Conservation (phyloP, 2,797 vertebrate genomes). For the Sebastolobus alascanus region DNA sequence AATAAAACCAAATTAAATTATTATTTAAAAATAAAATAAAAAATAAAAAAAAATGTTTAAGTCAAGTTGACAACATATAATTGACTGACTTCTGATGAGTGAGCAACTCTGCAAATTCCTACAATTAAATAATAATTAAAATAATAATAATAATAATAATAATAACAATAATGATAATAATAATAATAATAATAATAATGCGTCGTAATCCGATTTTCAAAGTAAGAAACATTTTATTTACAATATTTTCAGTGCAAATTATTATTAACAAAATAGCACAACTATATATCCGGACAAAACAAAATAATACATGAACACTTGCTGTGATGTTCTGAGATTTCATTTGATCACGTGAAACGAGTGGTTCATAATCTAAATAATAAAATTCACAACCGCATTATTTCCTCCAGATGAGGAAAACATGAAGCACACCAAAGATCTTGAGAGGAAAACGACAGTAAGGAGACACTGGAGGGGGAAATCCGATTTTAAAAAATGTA, state of each 20-base stretch:
- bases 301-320: conserved; percentile 75
- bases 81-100: background rate
- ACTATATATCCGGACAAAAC: conserved; percentile 69
- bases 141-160: too few relatives aligned
- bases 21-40: background rate
- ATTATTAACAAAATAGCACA: conserved; percentile 88
- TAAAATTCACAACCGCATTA: conserved; percentile 73
- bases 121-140: background rate
- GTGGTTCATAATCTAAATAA: conserved; percentile 77
- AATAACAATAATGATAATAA: conserved; percentile 10
- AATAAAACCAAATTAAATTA: background rate
- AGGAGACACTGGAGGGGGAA: conserved; percentile 16
- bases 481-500: background rate
- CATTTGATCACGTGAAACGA: conserved; percentile 65
- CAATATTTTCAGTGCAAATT: conserved; percentile 91
- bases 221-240: conserved; percentile 97
- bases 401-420: conserved; percentile 58
- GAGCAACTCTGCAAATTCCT: background rate
- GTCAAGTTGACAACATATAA: background rate
- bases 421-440: conserved; percentile 58
- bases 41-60: background rate
- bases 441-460: conserved; percentile 44
- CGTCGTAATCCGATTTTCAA: conserved; percentile 62
- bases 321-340: conserved; percentile 68
- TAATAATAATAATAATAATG: conserved; percentile 16